A percentile compares a stretch with the other conserved stretches of the same genome.
phyloP scores from a whole-genome alignment of 2,113 vertebrate genomes.

The Nothobranchius kuhntae region DNA sequence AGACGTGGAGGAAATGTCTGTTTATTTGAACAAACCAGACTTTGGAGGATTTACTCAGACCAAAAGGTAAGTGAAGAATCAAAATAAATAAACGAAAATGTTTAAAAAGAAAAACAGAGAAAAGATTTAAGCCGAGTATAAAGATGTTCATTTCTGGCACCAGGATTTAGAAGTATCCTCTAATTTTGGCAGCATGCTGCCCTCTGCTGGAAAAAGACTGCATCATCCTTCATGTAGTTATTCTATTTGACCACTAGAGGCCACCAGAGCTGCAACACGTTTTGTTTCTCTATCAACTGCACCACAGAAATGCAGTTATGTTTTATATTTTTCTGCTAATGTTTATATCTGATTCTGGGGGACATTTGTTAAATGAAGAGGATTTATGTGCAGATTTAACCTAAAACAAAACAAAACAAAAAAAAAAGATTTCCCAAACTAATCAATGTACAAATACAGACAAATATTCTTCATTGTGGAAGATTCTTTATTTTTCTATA shows the following conservation, averaged over 20 bases:
- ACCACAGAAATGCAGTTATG: too few relatives aligned
- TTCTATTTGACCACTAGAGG: constrained; percentile 29
- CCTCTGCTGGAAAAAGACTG: constrained; percentile 53
- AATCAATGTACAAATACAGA: too few relatives aligned
- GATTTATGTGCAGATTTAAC: too few relatives aligned
- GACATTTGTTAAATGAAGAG: too few relatives aligned
- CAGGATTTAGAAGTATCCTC: too few relatives aligned
- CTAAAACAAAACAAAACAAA: too few relatives aligned
- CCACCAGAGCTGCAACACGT: constrained; percentile 21
- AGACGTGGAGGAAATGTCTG: constrained; percentile 23
- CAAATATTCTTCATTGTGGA: too few relatives aligned
- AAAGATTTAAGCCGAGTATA: not conserved
- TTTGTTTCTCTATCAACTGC: too few relatives aligned
- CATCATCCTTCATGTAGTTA: not conserved
- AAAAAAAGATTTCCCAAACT: too few relatives aligned
- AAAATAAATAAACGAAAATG: not conserved
- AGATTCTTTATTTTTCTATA: too few relatives aligned
- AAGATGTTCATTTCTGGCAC: not conserved
- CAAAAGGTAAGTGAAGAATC: not conserved
- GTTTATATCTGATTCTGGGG: too few relatives aligned
- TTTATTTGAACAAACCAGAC: constrained; percentile 5
- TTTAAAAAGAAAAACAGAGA: not conserved
- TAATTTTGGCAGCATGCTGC: constrained; percentile 32
- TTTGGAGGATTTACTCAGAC: not conserved
- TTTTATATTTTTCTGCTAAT: too few relatives aligned